Conservation (phyloP, 2,113 vertebrate genomes). For the Chrysochloris asiatica region DNA sequence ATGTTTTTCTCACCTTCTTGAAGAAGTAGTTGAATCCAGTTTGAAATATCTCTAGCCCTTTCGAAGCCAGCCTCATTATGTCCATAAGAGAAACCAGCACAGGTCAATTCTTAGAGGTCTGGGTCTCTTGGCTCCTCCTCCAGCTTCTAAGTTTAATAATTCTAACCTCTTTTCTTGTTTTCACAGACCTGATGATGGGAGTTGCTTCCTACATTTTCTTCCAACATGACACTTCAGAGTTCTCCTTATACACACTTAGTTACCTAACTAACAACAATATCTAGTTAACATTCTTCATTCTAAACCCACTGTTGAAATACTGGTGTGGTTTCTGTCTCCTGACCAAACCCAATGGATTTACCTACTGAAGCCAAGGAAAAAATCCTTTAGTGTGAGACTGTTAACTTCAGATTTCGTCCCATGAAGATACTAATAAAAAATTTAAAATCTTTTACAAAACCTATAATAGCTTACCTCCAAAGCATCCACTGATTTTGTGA, state of each 20-base stretch:
- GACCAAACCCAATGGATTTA: not conserved
- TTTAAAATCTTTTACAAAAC: not conserved
- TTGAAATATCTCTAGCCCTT: not conserved
- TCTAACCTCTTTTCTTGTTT: not conserved
- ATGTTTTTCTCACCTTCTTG: not conserved
- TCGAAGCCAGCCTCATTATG: not conserved
- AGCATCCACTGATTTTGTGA: not conserved
- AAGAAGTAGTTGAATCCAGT: not conserved
- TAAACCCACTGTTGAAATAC: no score
- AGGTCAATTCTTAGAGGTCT: not conserved
- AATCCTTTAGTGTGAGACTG: not conserved
- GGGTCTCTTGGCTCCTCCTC: not conserved
- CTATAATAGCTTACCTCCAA: not conserved
- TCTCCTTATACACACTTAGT: not conserved
- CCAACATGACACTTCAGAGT: not conserved
- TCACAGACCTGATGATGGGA: not conserved
- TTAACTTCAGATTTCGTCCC: not conserved
- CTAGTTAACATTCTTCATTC: constrained; percentile 21
- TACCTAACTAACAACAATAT: not conserved
- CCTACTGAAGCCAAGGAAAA: not conserved
- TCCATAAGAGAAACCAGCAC: not conserved
- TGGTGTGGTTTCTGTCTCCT: not conserved
- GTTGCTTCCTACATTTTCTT: not conserved
- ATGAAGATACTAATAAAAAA: not conserved
- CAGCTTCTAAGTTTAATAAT: not conserved